Percentiles rank a stretch among this genome's conserved stretches.
phyloP scores from a whole-genome alignment of 2,797 vertebrate genomes.

The Phoebastria nigripes region DNA sequence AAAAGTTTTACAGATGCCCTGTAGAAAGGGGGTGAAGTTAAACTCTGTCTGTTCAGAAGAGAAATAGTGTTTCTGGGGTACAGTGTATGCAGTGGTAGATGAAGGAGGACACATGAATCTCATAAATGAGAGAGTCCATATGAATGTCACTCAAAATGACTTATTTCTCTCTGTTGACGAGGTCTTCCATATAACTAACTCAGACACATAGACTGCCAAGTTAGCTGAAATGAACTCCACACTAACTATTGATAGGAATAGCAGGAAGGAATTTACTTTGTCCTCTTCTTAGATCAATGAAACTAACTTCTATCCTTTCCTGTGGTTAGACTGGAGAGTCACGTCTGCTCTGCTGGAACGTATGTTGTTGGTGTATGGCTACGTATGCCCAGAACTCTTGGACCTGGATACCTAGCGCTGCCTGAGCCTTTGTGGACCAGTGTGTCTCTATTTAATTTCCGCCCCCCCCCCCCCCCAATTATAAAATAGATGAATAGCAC shows the following conservation, averaged over 20 bases:
- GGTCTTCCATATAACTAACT: not conserved
- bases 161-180: not conserved
- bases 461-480: rapidly evolving
- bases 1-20: not conserved
- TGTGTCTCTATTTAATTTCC: not conserved
- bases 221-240: not conserved
- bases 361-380: not conserved
- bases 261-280: not conserved
- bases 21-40: not conserved
- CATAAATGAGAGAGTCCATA: not conserved
- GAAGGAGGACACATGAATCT: not conserved
- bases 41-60: not conserved
- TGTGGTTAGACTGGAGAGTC: not conserved
- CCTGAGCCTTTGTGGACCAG: not conserved
- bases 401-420: not conserved
- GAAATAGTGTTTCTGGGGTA: not conserved
- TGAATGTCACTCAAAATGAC: not conserved
- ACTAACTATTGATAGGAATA: not conserved
- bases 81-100: not conserved
- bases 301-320: not conserved
- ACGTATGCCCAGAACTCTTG: rapidly evolving
- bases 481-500: not conserved
- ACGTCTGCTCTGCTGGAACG: rapidly evolving
- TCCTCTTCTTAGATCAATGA: not conserved
- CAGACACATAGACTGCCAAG: not conserved